These are phyloP conservation scores for Chrysaora quinquecirrha DNA, from an alignment of 30 jellyfish, hydroid and myxozoan genomes.

Conservation along the genomic window DNA sequence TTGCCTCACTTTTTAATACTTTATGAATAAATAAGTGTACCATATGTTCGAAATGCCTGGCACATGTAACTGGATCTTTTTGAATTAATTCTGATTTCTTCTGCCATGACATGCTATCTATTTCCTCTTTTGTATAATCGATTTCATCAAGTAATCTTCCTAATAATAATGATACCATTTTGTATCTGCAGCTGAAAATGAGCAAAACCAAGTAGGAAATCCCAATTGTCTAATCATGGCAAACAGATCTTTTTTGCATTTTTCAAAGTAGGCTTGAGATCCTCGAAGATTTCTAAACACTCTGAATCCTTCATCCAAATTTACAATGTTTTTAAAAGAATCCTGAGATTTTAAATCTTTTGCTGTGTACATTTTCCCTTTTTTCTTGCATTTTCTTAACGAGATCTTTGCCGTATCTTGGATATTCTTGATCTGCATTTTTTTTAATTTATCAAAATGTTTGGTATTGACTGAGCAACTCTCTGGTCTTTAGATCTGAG, in stretches of 20 bases:
- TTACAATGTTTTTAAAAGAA: conserved; percentile 1
- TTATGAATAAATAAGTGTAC: conserved; percentile 1
- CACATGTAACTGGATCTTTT: conserved; percentile 24
- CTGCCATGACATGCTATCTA: conserved; percentile 28
- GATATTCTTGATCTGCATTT: conserved; percentile 30
- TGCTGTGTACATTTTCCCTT: conserved; percentile 20
- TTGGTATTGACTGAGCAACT: conserved; percentile 41
- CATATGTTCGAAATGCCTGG: conserved; percentile 15
- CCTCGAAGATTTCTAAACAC: conserved; percentile 28
- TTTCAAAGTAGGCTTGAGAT: conserved; percentile 47
- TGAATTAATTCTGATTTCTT: conserved; percentile 9
- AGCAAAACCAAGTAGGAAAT: conserved; percentile 41
- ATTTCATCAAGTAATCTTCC: neutral
- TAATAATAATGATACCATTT: conserved; percentile 8
- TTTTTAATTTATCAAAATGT: conserved; percentile 20
- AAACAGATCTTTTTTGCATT: conserved; percentile 33
- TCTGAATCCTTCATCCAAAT: conserved; percentile 39
- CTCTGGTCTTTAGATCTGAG: conserved; percentile 25
- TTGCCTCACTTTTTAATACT: conserved; percentile 13
- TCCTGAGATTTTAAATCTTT: neutral
- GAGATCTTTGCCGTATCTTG: conserved; percentile 39
- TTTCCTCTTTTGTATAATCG: neutral
- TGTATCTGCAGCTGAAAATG: conserved; percentile 62
- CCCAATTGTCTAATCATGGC: conserved; percentile 58
- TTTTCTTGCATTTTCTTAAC: conserved; percentile 19